phyloP scores from a whole-genome alignment of 2,888 invertebrate species.

The Latrodectus hesperus region DNA sequence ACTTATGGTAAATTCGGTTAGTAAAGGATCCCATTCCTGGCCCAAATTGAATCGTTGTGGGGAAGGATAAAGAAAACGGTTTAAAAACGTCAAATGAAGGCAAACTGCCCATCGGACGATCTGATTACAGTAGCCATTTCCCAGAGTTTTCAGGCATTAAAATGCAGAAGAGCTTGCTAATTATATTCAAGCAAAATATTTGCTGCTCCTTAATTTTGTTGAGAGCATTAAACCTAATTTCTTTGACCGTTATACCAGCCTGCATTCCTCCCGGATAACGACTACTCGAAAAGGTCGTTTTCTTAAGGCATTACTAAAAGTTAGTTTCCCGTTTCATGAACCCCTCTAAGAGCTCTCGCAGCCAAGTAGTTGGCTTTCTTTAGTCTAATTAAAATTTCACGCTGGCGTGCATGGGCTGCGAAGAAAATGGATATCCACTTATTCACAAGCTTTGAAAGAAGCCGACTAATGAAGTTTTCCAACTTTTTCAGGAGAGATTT shows the following conservation, averaged over 20 bases:
- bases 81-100: slow-evolving; percentile 16
- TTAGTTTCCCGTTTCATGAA: slow-evolving; percentile 33
- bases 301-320: slow-evolving; percentile 37
- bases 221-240: slow-evolving; percentile 62
- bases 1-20: no score
- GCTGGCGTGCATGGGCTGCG: slow-evolving; percentile 64
- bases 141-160: slow-evolving; percentile 36
- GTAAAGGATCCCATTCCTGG: slow-evolving; percentile 7
- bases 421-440: slow-evolving; percentile 64
- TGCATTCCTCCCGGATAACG: slow-evolving; percentile 61
- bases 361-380: slow-evolving; percentile 11
- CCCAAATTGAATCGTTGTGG: neutral
- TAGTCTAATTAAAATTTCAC: slow-evolving; percentile 68
- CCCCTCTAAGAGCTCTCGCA: slow-evolving; percentile 15
- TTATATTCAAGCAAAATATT: slow-evolving; percentile 68
- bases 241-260: slow-evolving; percentile 54
- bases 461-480: slow-evolving; percentile 44
- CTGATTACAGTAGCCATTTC: slow-evolving; percentile 56
- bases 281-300: slow-evolving; percentile 40
- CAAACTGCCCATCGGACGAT: slow-evolving; percentile 54
- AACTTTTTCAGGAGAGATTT: no score
- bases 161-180: slow-evolving; percentile 38
- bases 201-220: slow-evolving; percentile 63
- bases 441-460: slow-evolving; percentile 22
- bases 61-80: slow-evolving; percentile 6